Conservation (phyloP, 1,140 invertebrate genomes). For the Helicoverpa zea region DNA sequence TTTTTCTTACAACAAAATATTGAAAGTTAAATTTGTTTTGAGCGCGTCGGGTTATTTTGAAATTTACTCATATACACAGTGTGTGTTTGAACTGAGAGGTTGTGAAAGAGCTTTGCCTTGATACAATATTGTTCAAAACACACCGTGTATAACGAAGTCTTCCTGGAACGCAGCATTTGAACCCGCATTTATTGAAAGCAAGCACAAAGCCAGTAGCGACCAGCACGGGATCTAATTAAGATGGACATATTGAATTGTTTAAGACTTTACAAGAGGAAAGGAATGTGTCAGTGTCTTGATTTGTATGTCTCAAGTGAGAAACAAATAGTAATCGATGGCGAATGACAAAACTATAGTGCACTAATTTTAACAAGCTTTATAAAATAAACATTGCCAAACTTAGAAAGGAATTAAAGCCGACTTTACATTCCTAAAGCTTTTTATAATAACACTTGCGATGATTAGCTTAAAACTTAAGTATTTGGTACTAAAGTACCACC, state of each 20-base stretch:
- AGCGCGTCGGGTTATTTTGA: neutral
- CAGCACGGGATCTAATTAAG: slow-evolving; percentile 18
- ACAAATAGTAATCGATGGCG: slow-evolving; percentile 33
- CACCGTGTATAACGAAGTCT: slow-evolving; percentile 25
- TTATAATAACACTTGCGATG: slow-evolving; percentile 51
- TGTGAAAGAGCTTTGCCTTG: neutral
- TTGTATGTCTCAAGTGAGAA: slow-evolving; percentile 9
- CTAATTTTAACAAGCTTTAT: slow-evolving; percentile 58
- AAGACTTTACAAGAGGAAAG: neutral
- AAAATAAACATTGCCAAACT: slow-evolving; percentile 67
- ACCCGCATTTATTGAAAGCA: slow-evolving; percentile 42
- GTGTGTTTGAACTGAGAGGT: neutral
- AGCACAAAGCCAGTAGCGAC: slow-evolving; percentile 46
- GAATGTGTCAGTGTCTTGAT: neutral
- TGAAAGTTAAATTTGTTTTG: slow-evolving; percentile 8
- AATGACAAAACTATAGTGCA: slow-evolving; percentile 39
- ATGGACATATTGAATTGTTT: slow-evolving; percentile 46
- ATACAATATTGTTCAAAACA: neutral
- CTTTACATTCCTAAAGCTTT: slow-evolving; percentile 76
- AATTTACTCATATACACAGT: slow-evolving; percentile 7
- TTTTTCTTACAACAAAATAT: slow-evolving; percentile 11
- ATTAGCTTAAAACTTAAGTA: slow-evolving; percentile 45
- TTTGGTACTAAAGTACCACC: slow-evolving; percentile 56
- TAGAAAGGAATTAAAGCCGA: slow-evolving; percentile 63
- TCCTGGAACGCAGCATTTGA: slow-evolving; percentile 42